Evolutionary conservation across 2,113 vertebrate species (phyloP), one percentile per base, ranked within the genome.

Genomic region (Lasiurus borealis): DNA sequence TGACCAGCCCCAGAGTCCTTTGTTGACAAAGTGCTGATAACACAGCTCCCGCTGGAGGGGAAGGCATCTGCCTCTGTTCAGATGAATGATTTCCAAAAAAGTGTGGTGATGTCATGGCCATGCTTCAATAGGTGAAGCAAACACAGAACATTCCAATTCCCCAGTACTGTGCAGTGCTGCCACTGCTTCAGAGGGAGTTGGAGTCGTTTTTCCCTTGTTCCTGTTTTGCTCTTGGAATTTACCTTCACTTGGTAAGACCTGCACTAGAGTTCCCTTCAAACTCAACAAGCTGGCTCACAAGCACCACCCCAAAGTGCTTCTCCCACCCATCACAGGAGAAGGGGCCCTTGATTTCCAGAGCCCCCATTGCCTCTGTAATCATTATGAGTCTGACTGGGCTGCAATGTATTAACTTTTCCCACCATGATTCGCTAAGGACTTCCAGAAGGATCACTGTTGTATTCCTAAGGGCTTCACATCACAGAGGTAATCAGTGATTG

Each of bases 101-200:
- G 48, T 0, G 0, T 12, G 25, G 36, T 29, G 0, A 0, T 12
- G 69, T 7, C 10, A 23, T 2, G 8, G n/a, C 80, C 23, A 14
- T 0, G 0, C 59, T 92, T 77, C 16, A 0, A 50, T 31, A 64
- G 80, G 75, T 31, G 64, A 12, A 36, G 88, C 34, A 25, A 46
- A 77, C 31, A 10, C 16, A 40, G 25, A 18, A 25, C 2, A 15
- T 5, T 8, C 68, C 6, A 4, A 31, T 77, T 46, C 88, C 88
- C 85, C 15, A 1, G 94, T 73, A 18, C 44, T 19, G n/a, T 3
- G 36, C 78, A 23, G 27, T 1, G 18, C 52, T 15, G n/a, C 48
- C 5, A 0, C 15, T 0, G 13, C 88, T 69, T 82, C 72, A 40
- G 46, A 10, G 25, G 5, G 31, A 90, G 40, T 54, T 4, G 64